Evolutionary conservation across 2,113 vertebrate species (phyloP).

Genomic region (Larimichthys polyactis): DNA sequence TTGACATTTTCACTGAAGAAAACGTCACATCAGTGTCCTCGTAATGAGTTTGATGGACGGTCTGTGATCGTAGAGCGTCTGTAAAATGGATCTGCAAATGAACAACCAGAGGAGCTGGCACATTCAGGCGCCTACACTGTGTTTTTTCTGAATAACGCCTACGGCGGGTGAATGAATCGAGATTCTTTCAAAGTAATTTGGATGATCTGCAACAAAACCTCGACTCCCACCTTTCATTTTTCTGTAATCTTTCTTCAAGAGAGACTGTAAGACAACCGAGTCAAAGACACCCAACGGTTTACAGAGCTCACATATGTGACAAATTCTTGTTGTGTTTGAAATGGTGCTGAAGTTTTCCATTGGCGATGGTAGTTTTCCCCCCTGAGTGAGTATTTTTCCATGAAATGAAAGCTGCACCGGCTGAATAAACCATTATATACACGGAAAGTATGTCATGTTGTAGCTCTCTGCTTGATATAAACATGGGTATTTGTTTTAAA

Average conservation of each 20-base stretch:
- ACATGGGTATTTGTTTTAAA: neutral
- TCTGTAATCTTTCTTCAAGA: neutral
- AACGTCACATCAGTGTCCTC: no score
- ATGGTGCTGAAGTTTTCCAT: neutral
- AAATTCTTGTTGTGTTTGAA: neutral
- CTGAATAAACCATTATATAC: neutral
- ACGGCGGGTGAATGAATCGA: slow-evolving; percentile 40
- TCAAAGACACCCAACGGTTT: neutral
- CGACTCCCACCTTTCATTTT: slow-evolving; percentile 40
- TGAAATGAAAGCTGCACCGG: neutral
- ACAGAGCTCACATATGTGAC: neutral
- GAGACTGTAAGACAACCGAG: neutral
- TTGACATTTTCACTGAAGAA: slow-evolving; percentile 21
- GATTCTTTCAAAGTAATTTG: slow-evolving; percentile 23
- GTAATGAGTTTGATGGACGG: neutral
- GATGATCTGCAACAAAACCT: slow-evolving; percentile 28
- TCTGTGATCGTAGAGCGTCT: neutral
- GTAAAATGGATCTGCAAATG: slow-evolving; percentile 16
- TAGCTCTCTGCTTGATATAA: neutral
- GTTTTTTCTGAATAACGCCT: slow-evolving; percentile 49
- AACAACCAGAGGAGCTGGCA: slow-evolving; percentile 25
- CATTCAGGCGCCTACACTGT: slow-evolving; percentile 54
- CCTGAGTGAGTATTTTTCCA: neutral
- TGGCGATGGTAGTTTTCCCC: neutral
- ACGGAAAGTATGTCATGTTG: neutral